phyloP scores from a whole-genome alignment of 2,113 vertebrate species.

The Neolamprologus kungweensis region DNA sequence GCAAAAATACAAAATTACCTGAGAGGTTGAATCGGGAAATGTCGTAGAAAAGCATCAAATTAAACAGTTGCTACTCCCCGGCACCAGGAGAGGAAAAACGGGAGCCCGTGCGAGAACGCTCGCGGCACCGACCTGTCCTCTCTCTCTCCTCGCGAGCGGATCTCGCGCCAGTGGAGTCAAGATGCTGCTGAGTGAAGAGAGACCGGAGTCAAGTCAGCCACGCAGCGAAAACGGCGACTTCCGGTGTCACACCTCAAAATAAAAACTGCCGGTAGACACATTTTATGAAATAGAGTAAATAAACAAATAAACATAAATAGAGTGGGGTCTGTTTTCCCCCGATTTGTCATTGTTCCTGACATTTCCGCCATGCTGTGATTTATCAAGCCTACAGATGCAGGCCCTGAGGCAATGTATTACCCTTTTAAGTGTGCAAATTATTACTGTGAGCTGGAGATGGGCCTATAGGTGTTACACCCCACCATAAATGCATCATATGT shows the following conservation, averaged over 20 bases:
- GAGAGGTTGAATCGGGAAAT: neutral
- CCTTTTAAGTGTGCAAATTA: neutral
- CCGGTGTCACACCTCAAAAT: slow-evolving; percentile 20
- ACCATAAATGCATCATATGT: neutral
- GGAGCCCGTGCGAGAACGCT: neutral
- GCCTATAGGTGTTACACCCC: neutral
- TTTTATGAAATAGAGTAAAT: neutral
- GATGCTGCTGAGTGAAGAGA: slow-evolving; percentile 7
- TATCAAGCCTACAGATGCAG: neutral
- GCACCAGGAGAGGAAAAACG: neutral
- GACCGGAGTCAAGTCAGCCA: neutral
- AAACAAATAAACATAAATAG: neutral
- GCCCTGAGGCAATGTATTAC: neutral
- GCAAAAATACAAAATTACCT: slow-evolving; percentile 28
- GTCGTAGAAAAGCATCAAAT: neutral
- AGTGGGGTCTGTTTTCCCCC: neutral
- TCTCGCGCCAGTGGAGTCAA: slow-evolving; percentile 19
- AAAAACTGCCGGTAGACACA: neutral
- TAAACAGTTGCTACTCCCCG: neutral
- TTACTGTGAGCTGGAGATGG: neutral
- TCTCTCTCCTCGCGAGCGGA: neutral
- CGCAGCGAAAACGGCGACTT: neutral
- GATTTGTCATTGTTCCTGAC: neutral
- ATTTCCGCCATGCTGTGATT: neutral
- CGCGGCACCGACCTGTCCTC: neutral